These are phyloP conservation scores for Frankliniella fusca DNA, from an alignment of 2,888 invertebrate genomes.

Conservation along the genomic window DNA sequence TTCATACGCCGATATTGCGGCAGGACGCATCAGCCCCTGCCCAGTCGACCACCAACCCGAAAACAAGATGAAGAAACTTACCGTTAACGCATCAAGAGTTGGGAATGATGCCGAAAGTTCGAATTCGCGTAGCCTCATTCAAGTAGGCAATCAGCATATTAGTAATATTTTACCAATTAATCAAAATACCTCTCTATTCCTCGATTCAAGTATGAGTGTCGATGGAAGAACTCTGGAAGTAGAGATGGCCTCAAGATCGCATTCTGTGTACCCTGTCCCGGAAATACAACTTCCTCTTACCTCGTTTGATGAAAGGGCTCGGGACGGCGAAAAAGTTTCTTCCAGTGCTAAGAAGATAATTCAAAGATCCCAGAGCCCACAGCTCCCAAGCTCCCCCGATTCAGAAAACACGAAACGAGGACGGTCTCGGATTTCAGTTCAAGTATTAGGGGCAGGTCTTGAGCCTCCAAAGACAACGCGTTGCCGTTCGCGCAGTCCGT, in stretches of 20 bases:
- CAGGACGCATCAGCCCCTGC: conserved; percentile 54
- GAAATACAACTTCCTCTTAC: no score
- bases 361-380: neutral
- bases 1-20: conserved; percentile 66
- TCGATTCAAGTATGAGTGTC: no score
- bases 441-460: neutral
- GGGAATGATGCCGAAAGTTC: no score
- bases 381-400: neutral
- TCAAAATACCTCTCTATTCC: no score
- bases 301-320: neutral
- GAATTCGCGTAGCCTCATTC: no score
- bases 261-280: no score
- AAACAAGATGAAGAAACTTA: neutral
- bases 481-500: conserved; percentile 63
- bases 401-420: neutral
- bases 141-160: no score
- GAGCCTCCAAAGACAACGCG: conserved; percentile 37
- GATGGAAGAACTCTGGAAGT: no score
- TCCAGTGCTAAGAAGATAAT: no score
- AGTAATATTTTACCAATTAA: no score
- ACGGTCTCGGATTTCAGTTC: neutral
- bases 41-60: conserved; percentile 38
- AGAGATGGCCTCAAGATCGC: no score
- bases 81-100: neutral
- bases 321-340: no score